A percentile compares a stretch with the other conserved stretches of the same genome.
phyloP scores from a whole-genome alignment of 2,888 invertebrate species.

The Lasius platythorax region DNA sequence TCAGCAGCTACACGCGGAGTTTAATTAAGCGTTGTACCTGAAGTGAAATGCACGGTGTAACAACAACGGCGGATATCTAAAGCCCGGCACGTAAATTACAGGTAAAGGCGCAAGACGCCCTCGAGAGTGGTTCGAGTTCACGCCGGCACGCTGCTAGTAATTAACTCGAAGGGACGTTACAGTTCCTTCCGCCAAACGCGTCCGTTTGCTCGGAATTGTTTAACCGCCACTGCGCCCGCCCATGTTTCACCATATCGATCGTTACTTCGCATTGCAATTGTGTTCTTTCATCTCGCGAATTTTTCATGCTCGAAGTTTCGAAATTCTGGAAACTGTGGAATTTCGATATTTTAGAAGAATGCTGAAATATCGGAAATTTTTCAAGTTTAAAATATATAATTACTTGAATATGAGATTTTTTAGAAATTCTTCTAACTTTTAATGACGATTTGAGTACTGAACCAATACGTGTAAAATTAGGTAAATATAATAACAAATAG shows the following conservation, averaged over 20 bases:
- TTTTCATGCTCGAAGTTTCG: background rate
- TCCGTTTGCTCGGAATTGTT: slow-evolving; percentile 45
- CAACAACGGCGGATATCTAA: slow-evolving; percentile 75
- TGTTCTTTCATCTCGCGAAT: slow-evolving; percentile 4
- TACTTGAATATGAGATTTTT: background rate
- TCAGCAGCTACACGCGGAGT: slow-evolving; percentile 47
- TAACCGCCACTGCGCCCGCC: slow-evolving; percentile 12
- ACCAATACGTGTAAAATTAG: background rate
- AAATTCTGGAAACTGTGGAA: background rate
- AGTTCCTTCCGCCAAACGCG: slow-evolving; percentile 75
- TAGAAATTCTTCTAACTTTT: background rate
- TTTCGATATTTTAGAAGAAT: background rate
- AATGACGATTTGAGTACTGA: background rate
- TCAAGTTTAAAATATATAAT: background rate
- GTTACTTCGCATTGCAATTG: slow-evolving; percentile 12
- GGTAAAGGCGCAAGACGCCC: slow-evolving; percentile 76
- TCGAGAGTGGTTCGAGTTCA: slow-evolving; percentile 60
- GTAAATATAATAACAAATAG: background rate
- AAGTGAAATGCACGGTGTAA: slow-evolving; percentile 68
- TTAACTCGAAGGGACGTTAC: slow-evolving; percentile 79
- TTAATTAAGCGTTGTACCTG: slow-evolving; percentile 78
- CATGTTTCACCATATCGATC: slow-evolving; percentile 43
- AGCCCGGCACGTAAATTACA: slow-evolving; percentile 80
- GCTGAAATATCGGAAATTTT: background rate
- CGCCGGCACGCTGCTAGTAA: slow-evolving; percentile 76